Evolutionary conservation across 2,888 invertebrate genomes (phyloP).

Genomic region (Muschampia plurimacula): DNA sequence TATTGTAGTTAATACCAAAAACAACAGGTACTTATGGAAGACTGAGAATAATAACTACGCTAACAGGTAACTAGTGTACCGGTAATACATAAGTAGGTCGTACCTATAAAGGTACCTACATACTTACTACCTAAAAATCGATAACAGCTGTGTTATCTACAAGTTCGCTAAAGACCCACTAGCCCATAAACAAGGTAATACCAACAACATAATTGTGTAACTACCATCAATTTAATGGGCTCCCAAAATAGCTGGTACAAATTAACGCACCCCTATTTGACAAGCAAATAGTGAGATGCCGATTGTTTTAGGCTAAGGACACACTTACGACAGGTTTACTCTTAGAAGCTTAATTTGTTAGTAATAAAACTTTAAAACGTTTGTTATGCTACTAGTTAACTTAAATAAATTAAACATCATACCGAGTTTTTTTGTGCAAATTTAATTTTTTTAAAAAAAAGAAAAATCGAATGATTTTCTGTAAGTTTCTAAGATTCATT

Average conservation of each 20-base stretch:
- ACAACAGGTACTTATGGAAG: no score
- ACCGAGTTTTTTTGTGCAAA: no score
- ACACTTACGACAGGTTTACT: conserved; percentile 1
- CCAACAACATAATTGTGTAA: conserved; percentile 49
- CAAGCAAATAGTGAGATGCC: conserved; percentile 55
- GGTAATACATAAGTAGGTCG: no score
- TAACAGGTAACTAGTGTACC: no score
- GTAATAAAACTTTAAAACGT: no score
- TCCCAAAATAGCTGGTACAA: conserved; percentile 63
- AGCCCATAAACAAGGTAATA: conserved; percentile 34
- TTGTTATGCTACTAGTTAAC: no score
- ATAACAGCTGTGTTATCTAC: conserved; percentile 30
- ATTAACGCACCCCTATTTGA: conserved; percentile 72
- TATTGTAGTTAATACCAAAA: no score
- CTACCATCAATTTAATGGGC: conserved; percentile 53
- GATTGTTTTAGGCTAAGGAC: conserved; percentile 24
- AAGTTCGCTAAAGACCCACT: conserved; percentile 30
- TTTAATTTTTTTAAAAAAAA: no score
- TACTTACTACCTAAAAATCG: background rate
- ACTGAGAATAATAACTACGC: no score
- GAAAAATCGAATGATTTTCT: no score
- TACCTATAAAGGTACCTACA: background rate
- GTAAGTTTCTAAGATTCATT: no score
- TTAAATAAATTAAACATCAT: no score
- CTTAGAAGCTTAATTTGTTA: background rate